Conservation (phyloP, 1,140 invertebrate species). For the Calosoma granatense region DNA sequence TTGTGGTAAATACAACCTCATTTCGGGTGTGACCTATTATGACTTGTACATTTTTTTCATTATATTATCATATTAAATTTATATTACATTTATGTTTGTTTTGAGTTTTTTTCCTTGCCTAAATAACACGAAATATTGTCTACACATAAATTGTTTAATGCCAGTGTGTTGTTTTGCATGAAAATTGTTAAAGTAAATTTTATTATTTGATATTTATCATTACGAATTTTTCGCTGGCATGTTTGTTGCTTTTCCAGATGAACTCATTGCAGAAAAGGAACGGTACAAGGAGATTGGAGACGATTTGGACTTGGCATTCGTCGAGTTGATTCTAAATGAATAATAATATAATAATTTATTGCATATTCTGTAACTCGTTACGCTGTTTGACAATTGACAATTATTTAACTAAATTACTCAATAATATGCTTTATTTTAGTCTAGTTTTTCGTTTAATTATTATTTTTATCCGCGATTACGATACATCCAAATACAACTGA, state of each 20-base stretch:
- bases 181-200: too few species aligned
- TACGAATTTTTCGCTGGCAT: not conserved
- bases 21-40: not conserved
- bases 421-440: not conserved
- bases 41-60: conserved; percentile 10
- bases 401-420: conserved; percentile 17
- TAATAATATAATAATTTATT: conserved; percentile 51
- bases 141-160: not conserved
- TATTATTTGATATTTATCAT: too few species aligned
- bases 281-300: conserved; percentile 96
- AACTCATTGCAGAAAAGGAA: conserved; percentile 93
- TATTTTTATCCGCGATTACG: conserved; percentile 10
- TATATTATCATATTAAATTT: conserved; percentile 12
- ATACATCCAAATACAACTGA: too few species aligned
- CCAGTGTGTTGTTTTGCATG: not conserved
- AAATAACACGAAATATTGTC: not conserved
- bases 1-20: conserved; percentile 2
- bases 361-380: conserved; percentile 17
- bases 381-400: conserved; percentile 28
- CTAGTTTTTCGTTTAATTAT: conserved; percentile 15
- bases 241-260: conserved; percentile 59
- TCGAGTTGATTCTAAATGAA: conserved; percentile 67
- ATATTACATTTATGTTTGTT: conserved; percentile 10
- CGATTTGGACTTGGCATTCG: conserved; percentile 92
- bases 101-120: conserved; percentile 1